Percentiles rank a stretch among this genome's conserved stretches.
Evolutionary conservation across 2,888 invertebrate genomes (phyloP).

Genomic region (Polydrusus tereticollis): DNA sequence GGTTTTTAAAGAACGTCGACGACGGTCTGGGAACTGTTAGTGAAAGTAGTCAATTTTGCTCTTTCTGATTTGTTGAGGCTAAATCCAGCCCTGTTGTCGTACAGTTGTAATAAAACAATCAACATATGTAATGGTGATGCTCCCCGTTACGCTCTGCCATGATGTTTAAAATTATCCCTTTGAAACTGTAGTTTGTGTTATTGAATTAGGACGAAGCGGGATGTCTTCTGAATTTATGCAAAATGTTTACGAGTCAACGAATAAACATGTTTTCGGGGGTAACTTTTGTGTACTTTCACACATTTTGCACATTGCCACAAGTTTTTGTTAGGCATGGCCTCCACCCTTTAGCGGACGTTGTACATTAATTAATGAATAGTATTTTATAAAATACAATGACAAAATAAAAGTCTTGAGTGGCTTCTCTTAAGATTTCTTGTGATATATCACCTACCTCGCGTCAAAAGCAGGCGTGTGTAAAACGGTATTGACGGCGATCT

Average conservation of each 20-base stretch:
- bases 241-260: slow-evolving; percentile 48
- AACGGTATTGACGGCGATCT: slow-evolving; percentile 56
- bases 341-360: too few relatives aligned
- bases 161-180: slow-evolving; percentile 61
- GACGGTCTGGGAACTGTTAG: too few relatives aligned
- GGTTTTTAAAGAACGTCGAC: too few relatives aligned
- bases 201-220: slow-evolving; percentile 54
- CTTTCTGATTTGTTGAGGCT: not conserved
- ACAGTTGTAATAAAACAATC: slow-evolving; percentile 65
- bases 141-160: slow-evolving; percentile 50
- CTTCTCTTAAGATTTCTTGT: too few relatives aligned
- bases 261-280: slow-evolving; percentile 48
- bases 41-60: too few relatives aligned
- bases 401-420: too few relatives aligned
- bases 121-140: slow-evolving; percentile 62
- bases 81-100: slow-evolving; percentile 54
- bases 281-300: slow-evolving; percentile 12
- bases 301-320: too few relatives aligned
- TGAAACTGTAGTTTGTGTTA: slow-evolving; percentile 53
- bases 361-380: not conserved
- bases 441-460: not conserved
- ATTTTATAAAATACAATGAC: not conserved
- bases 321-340: too few relatives aligned
- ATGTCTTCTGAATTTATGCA: slow-evolving; percentile 48
- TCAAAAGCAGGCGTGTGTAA: slow-evolving; percentile 4